phyloP scores from a whole-genome alignment of 2,888 invertebrate genomes.

The Pammene aurita region DNA sequence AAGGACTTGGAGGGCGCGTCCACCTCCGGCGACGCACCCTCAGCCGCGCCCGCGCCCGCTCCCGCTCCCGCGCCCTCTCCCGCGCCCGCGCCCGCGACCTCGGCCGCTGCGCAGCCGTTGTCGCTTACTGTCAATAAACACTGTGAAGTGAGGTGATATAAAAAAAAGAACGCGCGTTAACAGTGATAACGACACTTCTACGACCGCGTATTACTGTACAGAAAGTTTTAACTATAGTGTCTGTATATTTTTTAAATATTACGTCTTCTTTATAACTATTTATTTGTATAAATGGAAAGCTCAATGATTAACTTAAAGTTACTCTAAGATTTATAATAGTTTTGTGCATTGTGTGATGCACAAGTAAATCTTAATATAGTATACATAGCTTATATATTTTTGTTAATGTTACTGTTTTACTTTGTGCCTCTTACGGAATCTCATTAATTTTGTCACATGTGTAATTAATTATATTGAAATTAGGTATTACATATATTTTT shows the following conservation, averaged over 20 bases:
- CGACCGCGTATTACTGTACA: constrained; percentile 54
- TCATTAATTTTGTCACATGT: constrained; percentile 64
- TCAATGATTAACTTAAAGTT: constrained; percentile 82
- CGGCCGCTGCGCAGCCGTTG: constrained; percentile 50
- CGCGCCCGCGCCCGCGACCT: constrained; percentile 54
- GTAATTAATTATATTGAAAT: constrained; percentile 49
- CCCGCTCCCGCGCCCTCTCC: constrained; percentile 53
- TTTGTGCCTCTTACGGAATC: constrained; percentile 79
- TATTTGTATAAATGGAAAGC: constrained; percentile 82
- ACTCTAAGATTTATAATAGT: constrained; percentile 68
- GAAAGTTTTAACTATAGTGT: constrained; percentile 56
- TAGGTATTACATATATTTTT: constrained; percentile 43
- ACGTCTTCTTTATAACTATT: constrained; percentile 65
- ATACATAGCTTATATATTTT: constrained; percentile 60
- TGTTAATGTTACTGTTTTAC: constrained; percentile 75
- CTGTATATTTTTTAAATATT: constrained; percentile 66
- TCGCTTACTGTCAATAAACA: constrained; percentile 88
- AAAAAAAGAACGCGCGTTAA: constrained; percentile 47
- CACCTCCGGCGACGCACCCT: constrained; percentile 40
- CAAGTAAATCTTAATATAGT: constrained; percentile 73
- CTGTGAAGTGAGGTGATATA: constrained; percentile 95
- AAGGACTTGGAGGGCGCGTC: constrained; percentile 61
- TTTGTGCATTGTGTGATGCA: constrained; percentile 72
- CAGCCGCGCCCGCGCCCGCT: constrained; percentile 46
- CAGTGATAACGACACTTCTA: constrained; percentile 25